phyloP scores from a whole-genome alignment of 1,140 invertebrate species.

The Bradysia coprophila region DNA sequence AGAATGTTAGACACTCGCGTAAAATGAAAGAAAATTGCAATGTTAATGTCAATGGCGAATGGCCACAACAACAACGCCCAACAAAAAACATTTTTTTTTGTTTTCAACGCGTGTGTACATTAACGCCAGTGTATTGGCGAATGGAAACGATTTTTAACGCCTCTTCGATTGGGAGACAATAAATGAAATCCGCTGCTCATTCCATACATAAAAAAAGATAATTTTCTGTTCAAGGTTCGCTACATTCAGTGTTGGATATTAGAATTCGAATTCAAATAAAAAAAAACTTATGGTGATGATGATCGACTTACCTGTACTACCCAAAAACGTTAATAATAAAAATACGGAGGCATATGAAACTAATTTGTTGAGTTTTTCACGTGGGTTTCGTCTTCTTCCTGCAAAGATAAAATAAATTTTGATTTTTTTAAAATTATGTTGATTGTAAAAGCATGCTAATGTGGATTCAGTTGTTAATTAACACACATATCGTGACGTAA shows the following conservation, averaged over 20 bases:
- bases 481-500: no score
- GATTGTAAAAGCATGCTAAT: not conserved
- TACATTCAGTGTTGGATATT: not conserved
- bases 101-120: no score
- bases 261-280: not conserved
- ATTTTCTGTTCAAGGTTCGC: not conserved
- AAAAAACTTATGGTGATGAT: not conserved
- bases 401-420: not conserved
- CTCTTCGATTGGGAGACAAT: not conserved
- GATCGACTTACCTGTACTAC: not conserved
- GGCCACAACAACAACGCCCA: no score
- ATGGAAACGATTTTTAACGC: not conserved
- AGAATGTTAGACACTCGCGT: no score
- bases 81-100: no score
- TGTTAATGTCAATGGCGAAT: no score
- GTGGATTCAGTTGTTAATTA: not conserved
- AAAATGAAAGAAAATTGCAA: no score
- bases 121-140: not conserved
- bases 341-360: not conserved
- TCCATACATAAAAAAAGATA: not conserved
- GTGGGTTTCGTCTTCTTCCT: not conserved
- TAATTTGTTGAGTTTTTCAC: not conserved
- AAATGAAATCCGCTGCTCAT: not conserved
- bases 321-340: not conserved
- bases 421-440: not conserved